phyloP scores from a whole-genome alignment of 1,140 invertebrate genomes.

The Chlorops oryzae region DNA sequence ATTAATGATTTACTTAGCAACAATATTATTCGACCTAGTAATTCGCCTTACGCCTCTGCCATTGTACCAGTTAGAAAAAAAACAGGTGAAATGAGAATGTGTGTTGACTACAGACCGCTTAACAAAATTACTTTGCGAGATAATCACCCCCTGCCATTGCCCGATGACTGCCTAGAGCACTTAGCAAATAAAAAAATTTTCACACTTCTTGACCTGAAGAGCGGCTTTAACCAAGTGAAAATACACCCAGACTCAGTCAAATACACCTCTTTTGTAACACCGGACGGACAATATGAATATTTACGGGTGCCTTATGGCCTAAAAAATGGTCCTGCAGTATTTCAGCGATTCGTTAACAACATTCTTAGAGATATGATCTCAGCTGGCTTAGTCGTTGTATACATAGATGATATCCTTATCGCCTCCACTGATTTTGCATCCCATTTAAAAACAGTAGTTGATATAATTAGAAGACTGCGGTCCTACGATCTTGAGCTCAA shows the following conservation, averaged over 20 bases:
- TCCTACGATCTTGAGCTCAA: constrained; percentile 40
- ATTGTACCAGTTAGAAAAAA: no score
- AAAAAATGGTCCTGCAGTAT: constrained; percentile 41
- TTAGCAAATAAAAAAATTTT: no score
- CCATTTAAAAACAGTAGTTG: constrained; percentile 11
- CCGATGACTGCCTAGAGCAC: no score
- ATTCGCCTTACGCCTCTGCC: no score
- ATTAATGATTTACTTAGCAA: no score
- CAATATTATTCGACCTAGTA: no score
- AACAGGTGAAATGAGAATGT: no score
- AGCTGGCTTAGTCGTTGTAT: not conserved
- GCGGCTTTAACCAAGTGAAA: not conserved
- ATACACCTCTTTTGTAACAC: constrained; percentile 45
- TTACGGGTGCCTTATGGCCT: constrained; percentile 49
- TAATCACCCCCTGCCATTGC: no score
- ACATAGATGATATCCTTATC: constrained; percentile 15
- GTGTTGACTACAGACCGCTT: no score
- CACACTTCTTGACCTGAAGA: not conserved
- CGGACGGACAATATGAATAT: constrained; percentile 47
- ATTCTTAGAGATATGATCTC: constrained; percentile 27
- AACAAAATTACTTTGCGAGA: no score
- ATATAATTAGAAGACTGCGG: constrained; percentile 20
- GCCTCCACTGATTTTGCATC: not conserved
- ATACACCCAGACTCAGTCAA: constrained; percentile 8
- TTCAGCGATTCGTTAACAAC: constrained; percentile 43